Conservation (phyloP, 2,797 vertebrate genomes). For the Hypotaenidia philippensis region DNA sequence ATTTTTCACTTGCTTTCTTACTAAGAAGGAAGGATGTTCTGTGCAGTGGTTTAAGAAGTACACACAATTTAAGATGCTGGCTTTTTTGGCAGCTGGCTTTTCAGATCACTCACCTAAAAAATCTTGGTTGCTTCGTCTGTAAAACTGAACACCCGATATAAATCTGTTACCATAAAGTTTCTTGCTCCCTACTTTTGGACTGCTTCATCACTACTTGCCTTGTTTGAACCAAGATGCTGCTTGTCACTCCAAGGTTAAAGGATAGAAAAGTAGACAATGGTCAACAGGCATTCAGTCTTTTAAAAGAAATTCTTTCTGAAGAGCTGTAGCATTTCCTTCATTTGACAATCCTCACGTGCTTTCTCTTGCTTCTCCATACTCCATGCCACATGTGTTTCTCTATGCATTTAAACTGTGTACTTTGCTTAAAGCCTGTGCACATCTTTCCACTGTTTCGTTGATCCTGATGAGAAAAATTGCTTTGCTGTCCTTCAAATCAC, state of each 20-base stretch:
- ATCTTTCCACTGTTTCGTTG: not conserved
- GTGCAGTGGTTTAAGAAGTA: not conserved
- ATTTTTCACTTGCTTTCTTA: not conserved
- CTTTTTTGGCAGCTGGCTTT: not conserved
- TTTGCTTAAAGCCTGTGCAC: not conserved
- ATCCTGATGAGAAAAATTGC: not conserved
- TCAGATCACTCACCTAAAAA: not conserved
- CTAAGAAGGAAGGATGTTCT: not conserved
- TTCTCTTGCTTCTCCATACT: not conserved
- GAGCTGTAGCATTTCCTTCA: not conserved
- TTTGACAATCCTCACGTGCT: not conserved
- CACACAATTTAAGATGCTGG: not conserved
- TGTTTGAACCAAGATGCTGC: not conserved
- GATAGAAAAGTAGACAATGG: not conserved
- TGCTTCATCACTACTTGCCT: not conserved
- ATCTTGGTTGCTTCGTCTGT: not conserved
- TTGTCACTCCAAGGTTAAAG: not conserved
- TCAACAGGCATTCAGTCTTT: not conserved
- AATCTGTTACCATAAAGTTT: not conserved
- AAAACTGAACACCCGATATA: accelerated
- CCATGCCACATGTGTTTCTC: not conserved
- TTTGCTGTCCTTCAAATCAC: not conserved
- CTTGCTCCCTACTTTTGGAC: not conserved
- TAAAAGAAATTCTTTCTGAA: not conserved
- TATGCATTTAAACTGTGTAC: not conserved